Evolutionary conservation across 2,113 vertebrate species (phyloP), one percentile per base, ranked within the genome.

Genomic region (Pollimyrus isidori): DNA sequence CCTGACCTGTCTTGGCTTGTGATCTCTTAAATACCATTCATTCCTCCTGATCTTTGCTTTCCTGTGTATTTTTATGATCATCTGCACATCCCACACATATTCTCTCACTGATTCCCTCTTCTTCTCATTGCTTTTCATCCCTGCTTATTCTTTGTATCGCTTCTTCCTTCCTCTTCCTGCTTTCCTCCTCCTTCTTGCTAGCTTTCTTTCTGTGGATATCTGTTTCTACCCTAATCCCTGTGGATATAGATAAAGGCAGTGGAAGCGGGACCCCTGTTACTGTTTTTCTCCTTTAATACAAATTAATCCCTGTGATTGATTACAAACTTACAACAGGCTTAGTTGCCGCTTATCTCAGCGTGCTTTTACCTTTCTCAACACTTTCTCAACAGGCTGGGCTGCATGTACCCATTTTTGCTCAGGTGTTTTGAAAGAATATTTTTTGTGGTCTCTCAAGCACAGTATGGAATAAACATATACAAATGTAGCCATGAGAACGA

Each of bases 251-350:
- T 95, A 95, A 96, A 94, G 92, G 92, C 90, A 50, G 80, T 90
- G 88, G 90, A 89, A 87, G 91, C 89, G 53, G 90, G 92, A 91
- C 91, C 91, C 91, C 92, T 93, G 92, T 92, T 90, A 91, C 93
- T 91, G 89, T 92, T 92, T 92, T 69, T 58, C 91, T 91, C 90
- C 93, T 94, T 93, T 95, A 94, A 95, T 94, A 94, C 93, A 94
- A 92, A 95, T 95, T 95, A 96, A 96, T 96, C 95, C 95, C 93
- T 88, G 93, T 94, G 93, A 95, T 94, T 95, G 95, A 96, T 95
- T 95, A 95, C 95, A 95, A 95, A 96, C 73, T 90, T 95, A 94
- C 94, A 95, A 93, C 52, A 90, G 89, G 95, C 94, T 95, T 92
- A 94, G 93, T 93, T 94, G 91, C 91, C 90, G 93, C 93, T 95